Percentiles rank a stretch among this genome's conserved stretches.
Conservation (phyloP, 2,113 vertebrate species). For the Anseranas semipalmata region DNA sequence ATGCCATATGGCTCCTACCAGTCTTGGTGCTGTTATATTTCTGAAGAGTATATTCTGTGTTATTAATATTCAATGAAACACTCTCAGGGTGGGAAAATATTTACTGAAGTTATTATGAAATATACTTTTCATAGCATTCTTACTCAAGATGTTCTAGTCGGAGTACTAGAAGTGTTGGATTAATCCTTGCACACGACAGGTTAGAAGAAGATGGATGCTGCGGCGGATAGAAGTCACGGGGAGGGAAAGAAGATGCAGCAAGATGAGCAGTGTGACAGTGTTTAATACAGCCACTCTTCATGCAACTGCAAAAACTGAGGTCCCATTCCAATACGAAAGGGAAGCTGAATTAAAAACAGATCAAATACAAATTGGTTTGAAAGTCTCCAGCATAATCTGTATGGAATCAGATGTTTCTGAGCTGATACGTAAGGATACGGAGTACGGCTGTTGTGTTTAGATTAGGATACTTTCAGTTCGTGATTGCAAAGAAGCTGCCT, state of each 20-base stretch:
- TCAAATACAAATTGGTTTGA: neutral
- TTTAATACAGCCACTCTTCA: neutral
- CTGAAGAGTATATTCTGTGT: constrained; percentile 6
- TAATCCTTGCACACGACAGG: neutral
- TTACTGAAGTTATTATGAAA: constrained; percentile 13
- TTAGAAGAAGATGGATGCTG: neutral
- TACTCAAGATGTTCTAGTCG: neutral
- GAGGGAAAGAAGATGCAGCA: neutral
- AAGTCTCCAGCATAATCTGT: neutral
- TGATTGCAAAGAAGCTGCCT: neutral
- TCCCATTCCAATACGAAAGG: neutral
- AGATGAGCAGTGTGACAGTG: neutral
- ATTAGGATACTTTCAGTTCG: neutral
- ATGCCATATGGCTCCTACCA: constrained; percentile 52
- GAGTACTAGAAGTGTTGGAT: neutral
- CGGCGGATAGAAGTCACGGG: neutral
- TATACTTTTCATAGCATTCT: neutral
- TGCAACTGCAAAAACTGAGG: neutral
- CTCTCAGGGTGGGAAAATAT: constrained; percentile 18
- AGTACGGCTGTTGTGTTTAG: neutral
- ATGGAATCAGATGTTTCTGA: neutral
- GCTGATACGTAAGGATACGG: neutral
- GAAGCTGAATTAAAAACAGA: neutral
- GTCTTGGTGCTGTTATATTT: neutral
- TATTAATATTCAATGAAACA: constrained; percentile 18